Evolutionary conservation across 2,113 vertebrate species (phyloP).

Genomic region (Prinia subflava): DNA sequence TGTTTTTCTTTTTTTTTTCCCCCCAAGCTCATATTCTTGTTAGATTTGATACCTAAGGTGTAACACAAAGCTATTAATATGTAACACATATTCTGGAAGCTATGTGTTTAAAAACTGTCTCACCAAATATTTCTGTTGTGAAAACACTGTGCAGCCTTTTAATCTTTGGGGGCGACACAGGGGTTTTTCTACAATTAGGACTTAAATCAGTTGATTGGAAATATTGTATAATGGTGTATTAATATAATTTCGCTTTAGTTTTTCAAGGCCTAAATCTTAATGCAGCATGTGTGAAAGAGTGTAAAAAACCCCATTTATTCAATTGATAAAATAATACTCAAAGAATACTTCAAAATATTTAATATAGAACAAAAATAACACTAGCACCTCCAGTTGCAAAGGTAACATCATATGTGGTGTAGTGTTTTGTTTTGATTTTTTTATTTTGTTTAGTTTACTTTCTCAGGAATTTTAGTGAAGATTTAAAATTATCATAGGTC

Average conservation of each 20-base stretch:
- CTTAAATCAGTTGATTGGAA: not conserved
- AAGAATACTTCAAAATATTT: not conserved
- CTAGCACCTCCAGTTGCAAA: not conserved
- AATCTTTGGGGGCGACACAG: not conserved
- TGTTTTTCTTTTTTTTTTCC: not conserved
- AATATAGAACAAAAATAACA: not conserved
- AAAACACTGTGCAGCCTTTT: slow-evolving; percentile 2
- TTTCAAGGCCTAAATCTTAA: not conserved
- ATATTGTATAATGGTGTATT: not conserved
- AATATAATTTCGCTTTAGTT: not conserved
- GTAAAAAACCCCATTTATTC: not conserved
- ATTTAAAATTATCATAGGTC: slow-evolving; percentile 74
- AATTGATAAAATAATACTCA: not conserved
- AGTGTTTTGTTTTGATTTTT: not conserved
- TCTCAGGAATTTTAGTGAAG: slow-evolving; percentile 63
- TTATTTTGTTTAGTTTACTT: not conserved
- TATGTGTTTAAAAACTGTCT: not conserved
- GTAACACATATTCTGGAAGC: not conserved
- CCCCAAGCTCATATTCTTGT: not conserved
- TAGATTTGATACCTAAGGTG: not conserved
- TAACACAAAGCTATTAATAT: not conserved
- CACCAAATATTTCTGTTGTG: slow-evolving; percentile 12
- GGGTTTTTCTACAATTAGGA: not conserved
- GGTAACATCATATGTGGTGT: not conserved
- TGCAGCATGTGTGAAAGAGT: not conserved